Evolutionary conservation across 2,888 invertebrate species (phyloP).

Genomic region (Diadromus collaris): DNA sequence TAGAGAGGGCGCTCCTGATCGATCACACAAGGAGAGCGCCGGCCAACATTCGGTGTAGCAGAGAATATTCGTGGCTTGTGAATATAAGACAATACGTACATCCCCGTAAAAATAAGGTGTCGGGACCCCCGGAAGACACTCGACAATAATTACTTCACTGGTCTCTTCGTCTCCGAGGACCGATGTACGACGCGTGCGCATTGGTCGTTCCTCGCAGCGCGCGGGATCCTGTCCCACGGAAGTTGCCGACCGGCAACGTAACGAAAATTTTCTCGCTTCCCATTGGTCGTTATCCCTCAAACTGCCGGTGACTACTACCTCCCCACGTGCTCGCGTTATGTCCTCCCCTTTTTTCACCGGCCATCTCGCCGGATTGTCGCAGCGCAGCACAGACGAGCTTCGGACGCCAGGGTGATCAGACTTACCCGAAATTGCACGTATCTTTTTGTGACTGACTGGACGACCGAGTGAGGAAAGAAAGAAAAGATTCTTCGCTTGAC

Average conservation of each 20-base stretch:
- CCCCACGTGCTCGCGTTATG: slow-evolving; percentile 13
- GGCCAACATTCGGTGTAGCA: too few species aligned
- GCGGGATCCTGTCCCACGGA: neutral
- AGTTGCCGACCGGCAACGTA: slow-evolving; percentile 14
- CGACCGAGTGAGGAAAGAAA: neutral
- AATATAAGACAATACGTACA: too few species aligned
- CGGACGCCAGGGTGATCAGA: neutral
- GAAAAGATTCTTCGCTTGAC: neutral
- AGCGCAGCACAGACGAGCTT: neutral
- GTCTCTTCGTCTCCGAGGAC: neutral
- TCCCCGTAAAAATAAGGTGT: neutral
- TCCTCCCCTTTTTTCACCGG: neutral
- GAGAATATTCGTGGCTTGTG: too few species aligned
- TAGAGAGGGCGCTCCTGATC: too few species aligned
- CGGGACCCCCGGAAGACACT: neutral
- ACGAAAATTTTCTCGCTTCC: neutral
- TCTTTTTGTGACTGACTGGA: neutral
- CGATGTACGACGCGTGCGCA: slow-evolving; percentile 5
- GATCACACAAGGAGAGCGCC: too few species aligned
- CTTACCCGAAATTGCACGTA: neutral
- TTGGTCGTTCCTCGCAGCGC: neutral
- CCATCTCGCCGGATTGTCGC: neutral
- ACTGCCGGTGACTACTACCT: neutral
- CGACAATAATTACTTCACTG: neutral
- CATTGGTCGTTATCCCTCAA: slow-evolving; percentile 3